A percentile compares a stretch with the other conserved stretches of the same genome.
These are phyloP conservation scores for Heliopora coerulea DNA, from an alignment of 92 coral and sea anemone species.

Conservation along the genomic window DNA sequence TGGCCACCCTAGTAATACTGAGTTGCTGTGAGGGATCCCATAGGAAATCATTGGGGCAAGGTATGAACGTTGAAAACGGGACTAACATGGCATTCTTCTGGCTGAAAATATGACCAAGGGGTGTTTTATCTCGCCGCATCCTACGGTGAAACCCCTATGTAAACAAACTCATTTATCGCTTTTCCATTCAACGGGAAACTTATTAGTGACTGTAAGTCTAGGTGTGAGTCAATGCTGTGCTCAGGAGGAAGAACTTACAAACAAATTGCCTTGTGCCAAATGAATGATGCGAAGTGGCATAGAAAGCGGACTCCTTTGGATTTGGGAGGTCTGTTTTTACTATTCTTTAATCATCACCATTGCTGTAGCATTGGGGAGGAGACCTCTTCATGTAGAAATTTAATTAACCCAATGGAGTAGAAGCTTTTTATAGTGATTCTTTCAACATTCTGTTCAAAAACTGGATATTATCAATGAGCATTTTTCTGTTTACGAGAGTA, in stretches of 20 bases:
- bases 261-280: conserved; percentile 18
- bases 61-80: background rate
- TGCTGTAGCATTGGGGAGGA: conserved; percentile 34
- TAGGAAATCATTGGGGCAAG: background rate
- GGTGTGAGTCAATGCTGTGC: conserved; percentile 4
- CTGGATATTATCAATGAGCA: background rate
- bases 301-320: conserved; percentile 24
- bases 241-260: background rate
- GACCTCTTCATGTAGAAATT: conserved; percentile 19
- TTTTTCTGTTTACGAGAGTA: background rate
- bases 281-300: conserved; percentile 32
- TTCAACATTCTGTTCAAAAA: background rate
- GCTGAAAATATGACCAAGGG: background rate
- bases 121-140: background rate
- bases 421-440: conserved; percentile 22
- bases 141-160: background rate
- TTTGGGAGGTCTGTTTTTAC: conserved; percentile 45
- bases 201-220: background rate
- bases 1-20: background rate
- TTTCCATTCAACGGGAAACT: background rate
- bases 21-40: background rate
- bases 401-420: conserved; percentile 31
- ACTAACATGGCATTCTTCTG: background rate
- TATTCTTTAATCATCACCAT: conserved; percentile 45
- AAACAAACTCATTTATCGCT: background rate